A percentile compares a stretch with the other conserved stretches of the same genome.
Conservation (phyloP, 2,888 invertebrate species). For the Diarsia rubi region DNA sequence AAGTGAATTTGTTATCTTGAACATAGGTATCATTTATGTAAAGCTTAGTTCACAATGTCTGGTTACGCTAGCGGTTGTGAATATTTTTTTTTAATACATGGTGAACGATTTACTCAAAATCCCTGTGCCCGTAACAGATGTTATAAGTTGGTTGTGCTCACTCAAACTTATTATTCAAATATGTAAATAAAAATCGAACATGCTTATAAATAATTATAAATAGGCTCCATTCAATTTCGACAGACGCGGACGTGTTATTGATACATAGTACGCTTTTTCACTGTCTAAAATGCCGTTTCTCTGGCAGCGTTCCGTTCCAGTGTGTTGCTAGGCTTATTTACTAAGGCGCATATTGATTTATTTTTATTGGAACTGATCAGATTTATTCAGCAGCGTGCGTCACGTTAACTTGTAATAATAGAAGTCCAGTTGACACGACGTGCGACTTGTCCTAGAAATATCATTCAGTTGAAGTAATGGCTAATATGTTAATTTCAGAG, state of each 20-base stretch:
- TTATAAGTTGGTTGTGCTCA: neutral
- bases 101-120: neutral
- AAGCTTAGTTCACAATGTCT: neutral
- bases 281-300: neutral
- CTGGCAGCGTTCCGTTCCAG: constrained; percentile 25
- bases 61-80: neutral
- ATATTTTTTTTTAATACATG: neutral
- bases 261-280: neutral
- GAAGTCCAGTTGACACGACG: constrained; percentile 31
- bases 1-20: constrained; percentile 1
- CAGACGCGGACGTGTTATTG: too few relatives aligned
- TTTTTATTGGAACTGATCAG: constrained; percentile 19
- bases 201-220: neutral
- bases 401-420: constrained; percentile 35
- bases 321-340: constrained; percentile 36
- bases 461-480: constrained; percentile 37
- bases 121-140: too few relatives aligned
- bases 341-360: constrained; percentile 25
- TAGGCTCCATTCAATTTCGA: neutral
- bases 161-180: neutral
- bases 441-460: constrained; percentile 43
- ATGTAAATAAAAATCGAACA: neutral
- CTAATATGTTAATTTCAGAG: constrained; percentile 53
- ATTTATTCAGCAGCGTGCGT: constrained; percentile 27
- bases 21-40: neutral